phyloP scores from a whole-genome alignment of 2,113 vertebrate genomes.

The Hippocampus barbouri region DNA sequence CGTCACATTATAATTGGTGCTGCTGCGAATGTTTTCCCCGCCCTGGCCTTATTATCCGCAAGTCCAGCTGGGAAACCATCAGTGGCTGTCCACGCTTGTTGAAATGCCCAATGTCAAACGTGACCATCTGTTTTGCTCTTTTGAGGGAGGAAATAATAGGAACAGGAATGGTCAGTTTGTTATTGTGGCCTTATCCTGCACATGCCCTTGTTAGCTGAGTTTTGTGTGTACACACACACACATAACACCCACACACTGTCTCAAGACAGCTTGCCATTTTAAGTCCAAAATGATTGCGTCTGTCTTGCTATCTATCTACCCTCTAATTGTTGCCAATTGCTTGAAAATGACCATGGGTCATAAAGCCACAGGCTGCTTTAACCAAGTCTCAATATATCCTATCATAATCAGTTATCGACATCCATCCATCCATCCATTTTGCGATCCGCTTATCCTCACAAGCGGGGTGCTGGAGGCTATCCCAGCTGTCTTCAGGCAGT shows the following conservation, averaged over 20 bases:
- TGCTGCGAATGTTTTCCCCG: constrained; percentile 10
- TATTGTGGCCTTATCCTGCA: neutral
- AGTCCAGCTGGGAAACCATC: constrained; percentile 14
- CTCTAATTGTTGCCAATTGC: neutral
- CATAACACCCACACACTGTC: too few species aligned
- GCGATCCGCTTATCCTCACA: too few species aligned
- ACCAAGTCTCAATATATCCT: too few species aligned
- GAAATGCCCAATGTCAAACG: constrained; percentile 11
- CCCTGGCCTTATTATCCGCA: constrained; percentile 31
- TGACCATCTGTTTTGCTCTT: neutral
- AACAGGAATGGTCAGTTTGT: neutral
- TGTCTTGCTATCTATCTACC: neutral
- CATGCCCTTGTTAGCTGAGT: neutral
- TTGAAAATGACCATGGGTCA: neutral
- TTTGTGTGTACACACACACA: neutral
- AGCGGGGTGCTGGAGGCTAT: too few species aligned
- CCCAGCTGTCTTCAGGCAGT: too few species aligned
- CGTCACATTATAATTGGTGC: constrained; percentile 6
- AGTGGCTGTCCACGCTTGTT: neutral
- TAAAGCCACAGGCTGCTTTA: neutral
- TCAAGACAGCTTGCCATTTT: too few species aligned
- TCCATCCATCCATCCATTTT: too few species aligned
- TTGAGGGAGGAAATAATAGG: neutral
- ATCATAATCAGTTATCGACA: too few species aligned
- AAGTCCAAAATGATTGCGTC: neutral